Percentiles rank a stretch among this genome's conserved stretches.
Evolutionary conservation across 2,113 vertebrate genomes (phyloP).

Genomic region (Chroicocephalus ridibundus): DNA sequence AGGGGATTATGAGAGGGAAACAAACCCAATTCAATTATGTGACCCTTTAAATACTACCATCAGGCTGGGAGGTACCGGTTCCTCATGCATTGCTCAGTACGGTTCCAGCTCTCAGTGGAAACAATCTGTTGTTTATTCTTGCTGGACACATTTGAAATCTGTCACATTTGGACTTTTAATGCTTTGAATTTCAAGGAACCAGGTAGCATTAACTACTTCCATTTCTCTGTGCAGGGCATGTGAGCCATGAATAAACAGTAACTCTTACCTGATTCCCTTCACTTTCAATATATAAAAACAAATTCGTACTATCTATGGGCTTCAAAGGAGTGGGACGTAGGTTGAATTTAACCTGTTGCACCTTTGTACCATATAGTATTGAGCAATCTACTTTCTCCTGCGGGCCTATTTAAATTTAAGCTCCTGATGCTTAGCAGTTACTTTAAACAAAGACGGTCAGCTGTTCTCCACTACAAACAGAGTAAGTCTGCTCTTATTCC

Average conservation of each 20-base stretch:
- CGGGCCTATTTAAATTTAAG: background rate
- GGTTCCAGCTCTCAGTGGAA: background rate
- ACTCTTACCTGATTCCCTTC: background rate
- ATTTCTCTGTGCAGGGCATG: background rate
- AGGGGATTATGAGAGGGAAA: background rate
- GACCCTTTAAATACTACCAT: background rate
- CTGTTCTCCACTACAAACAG: background rate
- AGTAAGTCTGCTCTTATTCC: background rate
- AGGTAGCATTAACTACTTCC: background rate
- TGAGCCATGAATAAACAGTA: background rate
- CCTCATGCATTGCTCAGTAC: background rate
- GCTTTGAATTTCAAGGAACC: conserved; percentile 6
- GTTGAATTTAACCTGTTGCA: background rate
- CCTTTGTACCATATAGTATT: background rate
- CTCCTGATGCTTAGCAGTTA: background rate
- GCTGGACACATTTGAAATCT: background rate
- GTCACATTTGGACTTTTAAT: background rate
- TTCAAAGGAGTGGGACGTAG: background rate
- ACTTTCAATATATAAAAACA: background rate
- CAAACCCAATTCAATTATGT: background rate
- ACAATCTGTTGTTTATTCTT: background rate
- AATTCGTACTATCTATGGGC: background rate
- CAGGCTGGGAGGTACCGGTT: background rate
- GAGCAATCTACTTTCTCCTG: background rate
- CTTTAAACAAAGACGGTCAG: background rate